Base-by-base conservation (phyloP, 2,113 vertebrate genomes). In the Forbesichthys agassizii region DNA sequence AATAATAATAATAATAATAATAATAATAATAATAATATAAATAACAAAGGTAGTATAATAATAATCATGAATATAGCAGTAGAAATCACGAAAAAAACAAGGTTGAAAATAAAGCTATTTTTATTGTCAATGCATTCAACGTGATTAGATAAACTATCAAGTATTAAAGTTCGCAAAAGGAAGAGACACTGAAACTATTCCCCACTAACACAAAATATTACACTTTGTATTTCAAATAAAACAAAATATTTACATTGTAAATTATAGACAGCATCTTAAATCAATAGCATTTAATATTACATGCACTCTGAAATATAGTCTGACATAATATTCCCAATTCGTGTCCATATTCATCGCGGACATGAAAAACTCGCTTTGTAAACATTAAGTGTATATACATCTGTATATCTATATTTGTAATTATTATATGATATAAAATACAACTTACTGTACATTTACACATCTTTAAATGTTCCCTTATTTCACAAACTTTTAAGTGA, bases 51-150 rank as follows among this genome's bases (percentile, higher is more conserved):
- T 36, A 36, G 5, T 36, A 59, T 59, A 33, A 59, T 1, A 46
- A 48, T 68, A 27, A 7, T n/a, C n/a, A n/a, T n/a, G n/a, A n/a
- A n/a, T n/a, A n/a, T n/a, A n/a, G n/a, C n/a, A 16, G 9, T 36
- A 20, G 49, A 76, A 66, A 10, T 1, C 64, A 77, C 18, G 33
- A 85, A 69, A 49, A 33, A 83, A 67, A 93, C 20, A 20, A 87
- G 89, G 91, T 88, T 95, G 95, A 99, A 99, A 99, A 98, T 99
- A 97, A 97, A 99, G 93, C 96, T 93, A 96, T 99, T 94, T 49
- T 99, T 99, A 98, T 99, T 99, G 95, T 96, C 94, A 95, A 96
- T 96, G 96, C 97, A 97, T 97, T 95, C 96, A 96, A 96, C 96
- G 95, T 96, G 95, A 94, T 94, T 92, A 88, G 94, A 96, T 96